Evolutionary conservation across 2,113 vertebrate genomes (phyloP).

Genomic region (Sclerurus mexicanus): DNA sequence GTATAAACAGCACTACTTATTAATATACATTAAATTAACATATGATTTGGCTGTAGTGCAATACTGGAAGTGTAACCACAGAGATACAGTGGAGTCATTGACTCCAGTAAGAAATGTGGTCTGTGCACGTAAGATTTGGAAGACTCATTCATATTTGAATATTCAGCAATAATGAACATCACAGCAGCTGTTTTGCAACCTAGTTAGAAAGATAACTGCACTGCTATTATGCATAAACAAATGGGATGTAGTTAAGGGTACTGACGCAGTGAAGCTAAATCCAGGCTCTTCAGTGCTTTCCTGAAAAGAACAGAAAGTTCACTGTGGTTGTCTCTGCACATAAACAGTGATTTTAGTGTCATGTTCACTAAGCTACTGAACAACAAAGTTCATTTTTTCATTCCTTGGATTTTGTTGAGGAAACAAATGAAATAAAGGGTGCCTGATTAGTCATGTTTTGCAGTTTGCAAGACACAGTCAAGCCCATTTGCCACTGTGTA

Average conservation of each 20-base stretch:
- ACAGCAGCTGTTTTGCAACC: neutral
- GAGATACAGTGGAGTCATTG: neutral
- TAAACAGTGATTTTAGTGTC: neutral
- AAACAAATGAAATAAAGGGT: neutral
- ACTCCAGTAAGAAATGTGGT: accelerated
- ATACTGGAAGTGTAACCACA: neutral
- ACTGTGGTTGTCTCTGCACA: neutral
- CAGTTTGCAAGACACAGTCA: neutral
- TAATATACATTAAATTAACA: neutral
- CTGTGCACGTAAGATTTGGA: neutral
- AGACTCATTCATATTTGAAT: neutral
- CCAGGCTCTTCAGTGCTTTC: neutral
- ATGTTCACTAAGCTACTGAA: neutral
- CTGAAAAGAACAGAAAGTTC: neutral
- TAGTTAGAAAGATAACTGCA: neutral
- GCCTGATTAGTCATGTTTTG: accelerated
- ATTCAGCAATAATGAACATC: neutral
- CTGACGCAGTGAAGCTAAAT: neutral
- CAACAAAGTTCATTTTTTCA: neutral
- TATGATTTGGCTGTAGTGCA: neutral
- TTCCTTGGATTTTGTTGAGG: neutral
- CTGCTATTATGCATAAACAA: neutral
- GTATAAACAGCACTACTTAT: neutral
- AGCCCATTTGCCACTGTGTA: neutral
- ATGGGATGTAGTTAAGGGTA: neutral